Evolutionary conservation across 2,888 invertebrate genomes (phyloP).

Genomic region (Helobdella robusta): DNA sequence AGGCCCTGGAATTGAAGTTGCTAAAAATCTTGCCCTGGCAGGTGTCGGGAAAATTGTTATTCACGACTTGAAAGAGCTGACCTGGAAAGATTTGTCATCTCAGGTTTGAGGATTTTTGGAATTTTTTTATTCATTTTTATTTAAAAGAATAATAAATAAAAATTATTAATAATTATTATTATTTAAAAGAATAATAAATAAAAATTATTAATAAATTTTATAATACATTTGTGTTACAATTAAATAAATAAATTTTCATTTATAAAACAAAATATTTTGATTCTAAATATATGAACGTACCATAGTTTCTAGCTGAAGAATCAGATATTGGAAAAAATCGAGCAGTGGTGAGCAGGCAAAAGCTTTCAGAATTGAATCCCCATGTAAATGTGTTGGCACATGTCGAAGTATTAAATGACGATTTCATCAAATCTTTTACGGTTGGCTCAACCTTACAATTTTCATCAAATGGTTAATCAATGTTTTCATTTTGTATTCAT

Average conservation of each 20-base stretch:
- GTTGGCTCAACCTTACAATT: not conserved
- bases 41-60: constrained; percentile 95
- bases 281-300: not conserved
- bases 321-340: constrained; percentile 77
- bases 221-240: not conserved
- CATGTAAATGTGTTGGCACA: constrained; percentile 75
- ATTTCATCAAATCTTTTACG: constrained; percentile 56
- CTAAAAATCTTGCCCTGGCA: constrained; percentile 93
- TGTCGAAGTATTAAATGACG: constrained; percentile 66
- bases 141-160: not conserved
- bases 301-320: constrained; percentile 72
- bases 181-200: not conserved
- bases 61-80: constrained; percentile 70
- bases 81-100: constrained; percentile 69
- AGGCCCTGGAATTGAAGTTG: constrained; percentile 90
- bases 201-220: not conserved
- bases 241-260: not conserved
- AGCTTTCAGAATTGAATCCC: constrained; percentile 75
- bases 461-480: no score
- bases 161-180: not conserved
- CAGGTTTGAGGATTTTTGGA: constrained; percentile 59
- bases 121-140: no score
- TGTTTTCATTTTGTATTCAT: no score
- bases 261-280: not conserved
- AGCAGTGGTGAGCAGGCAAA: constrained; percentile 67